phyloP scores from a whole-genome alignment of 2,797 vertebrate genomes.

The Brotula barbata region DNA sequence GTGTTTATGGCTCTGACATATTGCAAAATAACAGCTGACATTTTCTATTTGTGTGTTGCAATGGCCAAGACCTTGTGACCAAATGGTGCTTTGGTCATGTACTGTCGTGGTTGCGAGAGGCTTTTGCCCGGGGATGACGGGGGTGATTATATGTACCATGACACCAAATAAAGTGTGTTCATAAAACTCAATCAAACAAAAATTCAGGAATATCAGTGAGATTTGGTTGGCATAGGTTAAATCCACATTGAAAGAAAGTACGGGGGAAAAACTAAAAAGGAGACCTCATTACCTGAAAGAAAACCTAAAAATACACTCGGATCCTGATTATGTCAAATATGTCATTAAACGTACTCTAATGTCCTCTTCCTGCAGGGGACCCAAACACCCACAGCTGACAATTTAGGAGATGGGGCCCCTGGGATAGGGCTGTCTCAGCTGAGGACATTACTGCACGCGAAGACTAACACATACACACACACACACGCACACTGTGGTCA shows the following conservation, averaged over 20 bases:
- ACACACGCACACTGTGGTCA: slow-evolving; percentile 55
- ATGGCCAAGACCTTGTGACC: slow-evolving; percentile 28
- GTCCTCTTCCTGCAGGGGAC: slow-evolving; percentile 52
- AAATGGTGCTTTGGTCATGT: slow-evolving; percentile 26
- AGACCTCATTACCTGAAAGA: slow-evolving; percentile 59
- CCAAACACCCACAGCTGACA: slow-evolving; percentile 66
- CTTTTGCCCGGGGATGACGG: slow-evolving; percentile 9
- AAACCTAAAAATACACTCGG: slow-evolving; percentile 60
- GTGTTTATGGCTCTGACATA: slow-evolving; percentile 25
- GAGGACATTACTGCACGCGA: slow-evolving; percentile 72
- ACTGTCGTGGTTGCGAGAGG: slow-evolving; percentile 7
- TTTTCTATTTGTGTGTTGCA: neutral
- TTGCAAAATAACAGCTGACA: slow-evolving; percentile 27
- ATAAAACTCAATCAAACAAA: slow-evolving; percentile 1
- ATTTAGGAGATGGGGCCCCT: slow-evolving; percentile 58
- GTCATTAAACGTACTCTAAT: slow-evolving; percentile 64
- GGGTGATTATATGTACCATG: neutral
- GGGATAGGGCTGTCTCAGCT: slow-evolving; percentile 65
- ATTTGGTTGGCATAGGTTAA: neutral
- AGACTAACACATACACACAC: slow-evolving; percentile 24
- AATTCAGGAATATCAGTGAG: neutral
- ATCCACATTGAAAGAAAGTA: neutral
- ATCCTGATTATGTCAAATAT: slow-evolving; percentile 52
- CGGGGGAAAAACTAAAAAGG: neutral
- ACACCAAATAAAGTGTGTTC: slow-evolving; percentile 6